These are phyloP conservation scores for Campylorhamphus procurvoides DNA, from an alignment of 2,113 vertebrate species.

Conservation along the genomic window DNA sequence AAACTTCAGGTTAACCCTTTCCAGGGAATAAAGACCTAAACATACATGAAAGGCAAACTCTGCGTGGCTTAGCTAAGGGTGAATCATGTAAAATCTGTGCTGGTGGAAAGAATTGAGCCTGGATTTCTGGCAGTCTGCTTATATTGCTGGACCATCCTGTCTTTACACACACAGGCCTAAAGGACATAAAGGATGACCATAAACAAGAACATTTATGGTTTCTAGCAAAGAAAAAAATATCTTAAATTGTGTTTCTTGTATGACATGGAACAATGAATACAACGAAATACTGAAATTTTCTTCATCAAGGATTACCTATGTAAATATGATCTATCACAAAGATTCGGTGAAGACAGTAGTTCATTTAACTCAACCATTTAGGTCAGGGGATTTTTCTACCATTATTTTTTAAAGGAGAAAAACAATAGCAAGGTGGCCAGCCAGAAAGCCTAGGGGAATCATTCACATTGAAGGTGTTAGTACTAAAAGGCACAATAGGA, in stretches of 20 bases:
- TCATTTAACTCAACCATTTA: background rate
- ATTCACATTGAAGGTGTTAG: conserved; percentile 39
- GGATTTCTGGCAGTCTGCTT: background rate
- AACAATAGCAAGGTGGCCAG: conserved; percentile 37
- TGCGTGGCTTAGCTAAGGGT: background rate
- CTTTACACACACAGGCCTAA: accelerated
- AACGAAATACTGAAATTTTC: background rate
- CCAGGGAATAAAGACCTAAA: background rate
- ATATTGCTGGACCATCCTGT: background rate
- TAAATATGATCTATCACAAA: background rate
- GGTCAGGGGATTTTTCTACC: background rate
- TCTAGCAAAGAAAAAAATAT: background rate
- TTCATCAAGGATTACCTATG: background rate
- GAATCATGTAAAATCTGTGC: background rate
- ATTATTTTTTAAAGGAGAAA: background rate
- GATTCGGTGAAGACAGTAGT: background rate
- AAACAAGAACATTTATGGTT: background rate
- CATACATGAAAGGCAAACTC: background rate
- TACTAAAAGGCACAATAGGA: conserved; percentile 45
- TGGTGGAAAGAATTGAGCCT: background rate
- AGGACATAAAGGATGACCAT: background rate
- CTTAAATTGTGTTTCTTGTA: background rate
- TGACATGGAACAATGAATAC: background rate
- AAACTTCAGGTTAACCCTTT: background rate
- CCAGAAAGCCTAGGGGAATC: conserved; percentile 31